Percentiles rank a stretch among this genome's conserved stretches.
Evolutionary conservation across 2,888 invertebrate species (phyloP).

Genomic region (Phortica okadai): DNA sequence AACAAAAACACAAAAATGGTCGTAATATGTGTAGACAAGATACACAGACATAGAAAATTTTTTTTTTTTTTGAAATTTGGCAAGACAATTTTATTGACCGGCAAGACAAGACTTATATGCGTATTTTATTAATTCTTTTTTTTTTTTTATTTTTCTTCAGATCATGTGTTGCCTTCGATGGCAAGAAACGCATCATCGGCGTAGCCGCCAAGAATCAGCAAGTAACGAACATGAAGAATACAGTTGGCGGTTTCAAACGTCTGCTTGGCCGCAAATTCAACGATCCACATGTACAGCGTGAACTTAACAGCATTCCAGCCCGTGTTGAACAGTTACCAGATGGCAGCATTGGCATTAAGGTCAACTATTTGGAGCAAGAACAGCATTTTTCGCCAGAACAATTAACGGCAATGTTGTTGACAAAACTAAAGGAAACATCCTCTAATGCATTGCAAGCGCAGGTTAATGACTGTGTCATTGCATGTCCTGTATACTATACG

Average conservation of each 20-base stretch:
- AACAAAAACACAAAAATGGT: not conserved
- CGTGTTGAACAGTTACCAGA: conserved; percentile 85
- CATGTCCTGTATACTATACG: conserved; percentile 95
- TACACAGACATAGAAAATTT: not conserved
- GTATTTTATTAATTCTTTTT: conserved; percentile 24
- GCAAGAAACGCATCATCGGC: conserved; percentile 94
- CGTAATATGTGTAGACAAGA: not conserved
- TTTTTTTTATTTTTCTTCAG: conserved; percentile 78
- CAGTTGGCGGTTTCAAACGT: conserved; percentile 94
- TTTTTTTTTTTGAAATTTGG: not conserved
- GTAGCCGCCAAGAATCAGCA: conserved; percentile 98
- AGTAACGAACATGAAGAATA: conserved; percentile 98
- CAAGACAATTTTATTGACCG: not conserved
- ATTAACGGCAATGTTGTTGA: conserved; percentile 96
- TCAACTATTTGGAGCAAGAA: conserved; percentile 91
- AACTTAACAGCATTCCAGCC: conserved; percentile 88
- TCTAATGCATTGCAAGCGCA: conserved; percentile 91
- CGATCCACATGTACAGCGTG: conserved; percentile 92
- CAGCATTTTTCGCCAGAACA: conserved; percentile 94
- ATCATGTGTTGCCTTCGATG: conserved; percentile 96
- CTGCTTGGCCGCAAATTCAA: conserved; percentile 92
- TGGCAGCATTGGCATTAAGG: conserved; percentile 91
- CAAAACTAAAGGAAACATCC: conserved; percentile 95
- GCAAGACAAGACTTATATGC: conserved; percentile 18
- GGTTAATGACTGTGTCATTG: conserved; percentile 92